These are phyloP conservation scores for Apodemia duryi DNA, from an alignment of 2,888 invertebrate genomes.

Conservation along the genomic window DNA sequence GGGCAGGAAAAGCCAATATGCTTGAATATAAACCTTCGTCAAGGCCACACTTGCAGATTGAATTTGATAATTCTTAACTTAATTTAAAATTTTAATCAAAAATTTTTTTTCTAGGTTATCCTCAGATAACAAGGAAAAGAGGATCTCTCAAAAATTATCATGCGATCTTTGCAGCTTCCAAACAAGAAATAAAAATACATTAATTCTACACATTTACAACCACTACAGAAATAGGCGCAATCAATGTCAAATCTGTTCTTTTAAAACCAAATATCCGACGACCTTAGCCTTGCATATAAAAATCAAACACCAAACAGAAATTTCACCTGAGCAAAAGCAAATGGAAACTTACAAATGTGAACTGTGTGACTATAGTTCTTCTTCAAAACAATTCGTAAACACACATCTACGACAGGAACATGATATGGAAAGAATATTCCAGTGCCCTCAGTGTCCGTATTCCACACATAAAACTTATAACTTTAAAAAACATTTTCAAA, in stretches of 20 bases:
- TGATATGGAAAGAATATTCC: constrained; percentile 36
- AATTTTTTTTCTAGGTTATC: constrained; percentile 15
- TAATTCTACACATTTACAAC: constrained; percentile 42
- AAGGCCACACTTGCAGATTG: too few relatives aligned
- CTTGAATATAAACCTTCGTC: too few relatives aligned
- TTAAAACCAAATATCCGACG: constrained; percentile 46
- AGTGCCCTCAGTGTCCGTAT: constrained; percentile 38
- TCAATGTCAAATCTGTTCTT: constrained; percentile 43
- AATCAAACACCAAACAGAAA: constrained; percentile 41
- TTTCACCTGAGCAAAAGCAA: constrained; percentile 25
- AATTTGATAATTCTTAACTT: too few relatives aligned
- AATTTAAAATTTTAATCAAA: not conserved
- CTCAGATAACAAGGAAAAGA: constrained; percentile 17
- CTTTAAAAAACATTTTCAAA: constrained; percentile 36
- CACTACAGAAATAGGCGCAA: constrained; percentile 43
- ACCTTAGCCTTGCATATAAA: constrained; percentile 45
- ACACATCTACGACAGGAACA: constrained; percentile 45
- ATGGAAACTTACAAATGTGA: constrained; percentile 34
- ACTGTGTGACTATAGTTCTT: constrained; percentile 38
- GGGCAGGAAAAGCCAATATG: too few relatives aligned
- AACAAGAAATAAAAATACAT: constrained; percentile 45
- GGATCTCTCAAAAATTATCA: constrained; percentile 31
- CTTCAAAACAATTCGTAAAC: constrained; percentile 36
- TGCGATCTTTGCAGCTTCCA: constrained; percentile 49
- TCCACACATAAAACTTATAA: constrained; percentile 37